Percentiles rank a stretch among this genome's conserved stretches.
phyloP scores from a whole-genome alignment of 2,888 invertebrate species.

The Nephrotoma appendiculata region DNA sequence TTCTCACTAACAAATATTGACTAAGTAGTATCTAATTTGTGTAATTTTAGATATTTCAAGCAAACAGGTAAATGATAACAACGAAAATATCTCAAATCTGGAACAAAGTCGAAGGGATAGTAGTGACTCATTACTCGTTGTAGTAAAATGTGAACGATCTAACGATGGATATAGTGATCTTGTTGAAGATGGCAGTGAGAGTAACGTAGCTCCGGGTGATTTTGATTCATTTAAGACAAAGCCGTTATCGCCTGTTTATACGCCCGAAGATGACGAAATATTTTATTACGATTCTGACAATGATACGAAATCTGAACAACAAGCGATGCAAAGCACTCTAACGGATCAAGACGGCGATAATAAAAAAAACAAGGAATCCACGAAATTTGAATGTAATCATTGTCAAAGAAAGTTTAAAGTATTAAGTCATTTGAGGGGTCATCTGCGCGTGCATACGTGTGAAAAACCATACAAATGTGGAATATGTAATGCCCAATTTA shows the following conservation, averaged over 20 bases:
- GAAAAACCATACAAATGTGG: slow-evolving; percentile 83
- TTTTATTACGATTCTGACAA: slow-evolving; percentile 19
- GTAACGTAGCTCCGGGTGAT: slow-evolving; percentile 46
- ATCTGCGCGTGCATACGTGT: slow-evolving; percentile 74
- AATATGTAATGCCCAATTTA: slow-evolving; percentile 81
- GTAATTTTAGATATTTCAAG: background rate
- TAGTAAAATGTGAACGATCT: slow-evolving; percentile 13
- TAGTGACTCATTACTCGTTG: slow-evolving; percentile 12
- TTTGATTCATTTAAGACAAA: too few species aligned
- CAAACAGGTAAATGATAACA: slow-evolving; percentile 30
- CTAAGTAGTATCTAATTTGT: background rate
- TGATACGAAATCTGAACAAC: background rate
- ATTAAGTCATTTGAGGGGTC: slow-evolving; percentile 86
- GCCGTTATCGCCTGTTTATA: too few species aligned
- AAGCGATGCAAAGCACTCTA: background rate
- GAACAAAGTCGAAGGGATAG: slow-evolving; percentile 12
- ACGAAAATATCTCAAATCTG: slow-evolving; percentile 30
- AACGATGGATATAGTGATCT: slow-evolving; percentile 13
- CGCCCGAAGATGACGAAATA: too few species aligned
- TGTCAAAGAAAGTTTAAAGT: slow-evolving; percentile 84
- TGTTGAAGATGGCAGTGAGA: slow-evolving; percentile 11
- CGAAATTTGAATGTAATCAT: slow-evolving; percentile 73
- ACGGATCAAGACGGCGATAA: slow-evolving; percentile 14
- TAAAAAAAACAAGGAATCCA: slow-evolving; percentile 44
- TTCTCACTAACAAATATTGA: background rate